Conservation (phyloP, 2,888 invertebrate species). For the Bombylius major region DNA sequence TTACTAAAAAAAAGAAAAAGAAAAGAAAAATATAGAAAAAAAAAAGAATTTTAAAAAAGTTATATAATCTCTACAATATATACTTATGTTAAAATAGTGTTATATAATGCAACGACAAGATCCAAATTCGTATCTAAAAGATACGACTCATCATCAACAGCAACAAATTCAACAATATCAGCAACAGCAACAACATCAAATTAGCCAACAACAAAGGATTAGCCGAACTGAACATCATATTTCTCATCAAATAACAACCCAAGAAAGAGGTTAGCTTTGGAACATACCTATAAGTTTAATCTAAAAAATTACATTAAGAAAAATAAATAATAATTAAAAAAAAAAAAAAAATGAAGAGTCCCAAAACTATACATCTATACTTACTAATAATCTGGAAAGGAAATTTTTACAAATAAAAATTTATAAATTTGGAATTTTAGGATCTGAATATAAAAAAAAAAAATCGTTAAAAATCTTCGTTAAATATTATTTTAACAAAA, state of each 20-base stretch:
- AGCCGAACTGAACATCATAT: conserved; percentile 65
- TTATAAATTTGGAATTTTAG: too few species aligned
- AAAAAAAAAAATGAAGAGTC: not conserved
- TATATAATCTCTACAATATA: conserved; percentile 36
- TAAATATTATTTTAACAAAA: too few species aligned
- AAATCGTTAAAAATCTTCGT: too few species aligned
- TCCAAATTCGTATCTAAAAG: conserved; percentile 39
- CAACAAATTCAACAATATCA: conserved; percentile 40
- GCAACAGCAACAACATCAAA: conserved; percentile 37
- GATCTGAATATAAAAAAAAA: too few species aligned
- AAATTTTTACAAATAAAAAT: too few species aligned
- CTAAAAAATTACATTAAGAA: not conserved
- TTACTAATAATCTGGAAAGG: too few species aligned
- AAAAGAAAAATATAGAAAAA: too few species aligned
- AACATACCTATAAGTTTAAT: not conserved
- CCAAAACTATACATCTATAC: too few species aligned
- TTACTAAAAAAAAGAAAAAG: conserved; percentile 39
- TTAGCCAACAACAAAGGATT: conserved; percentile 44
- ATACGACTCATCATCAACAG: conserved; percentile 39
- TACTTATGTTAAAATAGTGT: conserved; percentile 24
- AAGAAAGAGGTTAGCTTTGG: conserved; percentile 55
- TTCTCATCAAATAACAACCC: conserved; percentile 61
- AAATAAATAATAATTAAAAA: not conserved
- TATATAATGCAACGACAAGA: conserved; percentile 66
- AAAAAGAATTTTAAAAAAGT: conserved; percentile 36